Evolutionary conservation across 2,797 vertebrate species (phyloP).

Genomic region (Percopsis omiscomaycus): DNA sequence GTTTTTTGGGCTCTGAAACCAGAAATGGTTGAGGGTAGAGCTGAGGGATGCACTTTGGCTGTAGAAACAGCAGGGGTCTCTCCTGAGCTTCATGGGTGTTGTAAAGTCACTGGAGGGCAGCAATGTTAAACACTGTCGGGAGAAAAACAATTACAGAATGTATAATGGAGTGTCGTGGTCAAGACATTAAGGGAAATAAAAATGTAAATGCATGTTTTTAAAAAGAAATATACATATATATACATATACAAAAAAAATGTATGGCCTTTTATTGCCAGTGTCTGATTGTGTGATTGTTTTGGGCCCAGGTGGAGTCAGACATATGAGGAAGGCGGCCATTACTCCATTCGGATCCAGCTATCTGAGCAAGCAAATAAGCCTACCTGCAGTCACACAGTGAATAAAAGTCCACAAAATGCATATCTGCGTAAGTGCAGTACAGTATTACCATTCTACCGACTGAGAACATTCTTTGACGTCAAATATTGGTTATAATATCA

Average conservation of each 20-base stretch:
- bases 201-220: constrained; percentile 10
- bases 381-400: constrained; percentile 60
- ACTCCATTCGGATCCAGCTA: constrained; percentile 70
- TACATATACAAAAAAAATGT: no score
- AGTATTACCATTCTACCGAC: neutral
- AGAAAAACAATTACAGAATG: constrained; percentile 19
- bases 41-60: constrained; percentile 22
- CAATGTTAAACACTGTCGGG: constrained; percentile 2
- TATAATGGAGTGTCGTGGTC: constrained; percentile 1
- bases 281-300: constrained; percentile 48
- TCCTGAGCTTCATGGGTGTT: constrained; percentile 45
- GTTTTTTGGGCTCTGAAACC: constrained; percentile 67
- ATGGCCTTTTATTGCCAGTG: neutral
- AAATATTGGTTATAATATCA: neutral
- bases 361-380: constrained; percentile 28
- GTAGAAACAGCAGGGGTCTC: constrained; percentile 68
- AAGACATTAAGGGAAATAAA: constrained; percentile 4
- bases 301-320: constrained; percentile 71
- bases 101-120: neutral
- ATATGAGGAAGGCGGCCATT: constrained; percentile 77
- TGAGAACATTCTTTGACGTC: neutral
- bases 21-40: constrained; percentile 32
- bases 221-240: neutral
- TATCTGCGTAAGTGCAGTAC: constrained; percentile 70
- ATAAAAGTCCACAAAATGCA: constrained; percentile 61